Base-by-base conservation (phyloP, 2,113 vertebrate species). In the Rhineura floridana region DNA sequence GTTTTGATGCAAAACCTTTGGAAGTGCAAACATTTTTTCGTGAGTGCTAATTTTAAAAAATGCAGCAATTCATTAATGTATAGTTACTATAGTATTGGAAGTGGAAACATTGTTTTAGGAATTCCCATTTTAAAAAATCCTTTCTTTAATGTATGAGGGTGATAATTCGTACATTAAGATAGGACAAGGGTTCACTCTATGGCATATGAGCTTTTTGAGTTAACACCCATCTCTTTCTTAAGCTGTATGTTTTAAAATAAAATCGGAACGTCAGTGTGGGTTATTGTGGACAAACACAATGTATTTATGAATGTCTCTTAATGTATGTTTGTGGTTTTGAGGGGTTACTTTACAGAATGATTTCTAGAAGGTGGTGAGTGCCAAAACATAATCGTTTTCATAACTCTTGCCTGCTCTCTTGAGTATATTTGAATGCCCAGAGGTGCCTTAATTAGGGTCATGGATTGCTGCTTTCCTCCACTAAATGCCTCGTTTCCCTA, bases 291-390 rank as follows among this genome's bases (percentile, higher is more conserved):
- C 39, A 77, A 28, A 67, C 2, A 2, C 44, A 78, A 39, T 63
- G 55, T 1, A 1, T 30, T 30, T 55, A 30, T 12, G 81, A 81
- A 70, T n/a, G 19, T 2, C 6, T 78, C 62, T 65, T 50, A 12
- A 48, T n/a, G 17, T 33, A 33, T 52, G 33, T 4, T 25, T 69
- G 44, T 44, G 55, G 62, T 48, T 86, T 33, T 33, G 28, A 59
- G 36, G 28, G n/a, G 80, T 87, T 87, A 88, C 88, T 91, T 84
- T 78, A 72, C 73, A 90, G 42, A 83, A 67, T 83, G 42, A 39
- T 23, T 86, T 83, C 69, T 84, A 25, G 52, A 15, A 72, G 19
- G 12, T 30, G 6, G 17, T 30, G 6, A 73, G 52, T 89, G 55
- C 70, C 44, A 67, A 65, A 83, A 84, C 79, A 39, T 30, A 52